Evolutionary conservation across 2,888 invertebrate species (phyloP), one percentile per base, ranked within the genome.

Genomic region (Chelonus formosanus): DNA sequence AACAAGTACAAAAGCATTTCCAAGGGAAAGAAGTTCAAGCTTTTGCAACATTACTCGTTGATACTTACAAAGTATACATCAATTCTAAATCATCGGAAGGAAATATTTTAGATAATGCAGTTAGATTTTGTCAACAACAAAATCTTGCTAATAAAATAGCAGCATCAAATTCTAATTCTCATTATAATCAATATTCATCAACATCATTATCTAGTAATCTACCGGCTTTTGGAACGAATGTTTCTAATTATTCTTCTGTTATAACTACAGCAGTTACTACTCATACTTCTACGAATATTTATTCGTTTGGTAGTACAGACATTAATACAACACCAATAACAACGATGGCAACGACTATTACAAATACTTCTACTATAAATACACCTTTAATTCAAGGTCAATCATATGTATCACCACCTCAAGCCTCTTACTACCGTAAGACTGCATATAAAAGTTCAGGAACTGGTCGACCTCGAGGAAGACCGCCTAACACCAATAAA

Each of bases 101-200:
- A 65, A 91, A 90, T 76, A 83, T 89, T 6, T 84, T 90, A 4
- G 92, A 92, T 73, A 82, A 90, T 45, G 92, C 91, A 56, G 86
- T 90, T 71, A 92, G 91, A 79, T 90, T 90, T 75, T 92, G 92
- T 75, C 88, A 90, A 70, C 89, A 89, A 74, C 85, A 89, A 70
- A 87, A 88, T 64, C 85, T 87, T 32, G 84, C 86, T 0, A 86
- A 89, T 67, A 91, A 89, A 79, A 86, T 88, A 63, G 86, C 87
- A 68, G 86, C 87, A 20, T 48, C 48, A 5, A n/a, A 57, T 65
- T 20, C 59, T 69, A 3, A 69, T 35, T 34, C 71, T 43, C 3
- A 58, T 60, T 47, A 71, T 62, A 20, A 20, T 20, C 20, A 20
- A 1, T 2, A 20, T 20, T 20, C 20, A 20, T 20, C 20, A 20